Evolutionary conservation across 2,797 vertebrate genomes (phyloP).

Genomic region (Etheostoma nigrum): DNA sequence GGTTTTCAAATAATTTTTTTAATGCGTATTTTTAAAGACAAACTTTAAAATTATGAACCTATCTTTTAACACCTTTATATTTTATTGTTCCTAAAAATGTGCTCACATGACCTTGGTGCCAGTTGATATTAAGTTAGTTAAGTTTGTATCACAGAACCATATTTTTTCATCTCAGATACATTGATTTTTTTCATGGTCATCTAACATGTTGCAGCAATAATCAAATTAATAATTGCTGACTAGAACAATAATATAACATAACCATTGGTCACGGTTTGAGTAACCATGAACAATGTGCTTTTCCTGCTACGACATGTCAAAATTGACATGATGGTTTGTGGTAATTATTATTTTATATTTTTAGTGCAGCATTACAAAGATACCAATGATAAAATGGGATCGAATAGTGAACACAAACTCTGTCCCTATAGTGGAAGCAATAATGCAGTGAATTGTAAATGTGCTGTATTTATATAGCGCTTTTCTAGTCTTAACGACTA

Average conservation of each 20-base stretch:
- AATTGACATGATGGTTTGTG: background rate
- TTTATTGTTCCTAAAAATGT: background rate
- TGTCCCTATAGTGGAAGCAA: background rate
- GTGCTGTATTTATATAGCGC: too few species aligned
- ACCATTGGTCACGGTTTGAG: too few species aligned
- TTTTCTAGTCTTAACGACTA: too few species aligned
- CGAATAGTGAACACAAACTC: background rate
- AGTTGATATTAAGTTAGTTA: background rate
- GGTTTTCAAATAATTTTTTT: too few species aligned
- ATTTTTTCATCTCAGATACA: background rate
- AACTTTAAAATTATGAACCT: background rate
- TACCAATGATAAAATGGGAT: background rate
- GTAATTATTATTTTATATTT: background rate
- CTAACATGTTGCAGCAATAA: background rate
- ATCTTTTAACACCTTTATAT: background rate
- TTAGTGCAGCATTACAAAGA: background rate
- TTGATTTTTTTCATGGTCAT: background rate
- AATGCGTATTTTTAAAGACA: too few species aligned
- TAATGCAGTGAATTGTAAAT: background rate
- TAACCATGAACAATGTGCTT: background rate
- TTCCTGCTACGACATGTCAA: background rate
- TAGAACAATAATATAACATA: background rate
- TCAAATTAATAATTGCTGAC: too few species aligned
- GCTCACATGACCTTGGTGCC: background rate
- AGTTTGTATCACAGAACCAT: background rate